Evolutionary conservation across 2,888 invertebrate genomes (phyloP).

Genomic region (Drosophila meridiana): DNA sequence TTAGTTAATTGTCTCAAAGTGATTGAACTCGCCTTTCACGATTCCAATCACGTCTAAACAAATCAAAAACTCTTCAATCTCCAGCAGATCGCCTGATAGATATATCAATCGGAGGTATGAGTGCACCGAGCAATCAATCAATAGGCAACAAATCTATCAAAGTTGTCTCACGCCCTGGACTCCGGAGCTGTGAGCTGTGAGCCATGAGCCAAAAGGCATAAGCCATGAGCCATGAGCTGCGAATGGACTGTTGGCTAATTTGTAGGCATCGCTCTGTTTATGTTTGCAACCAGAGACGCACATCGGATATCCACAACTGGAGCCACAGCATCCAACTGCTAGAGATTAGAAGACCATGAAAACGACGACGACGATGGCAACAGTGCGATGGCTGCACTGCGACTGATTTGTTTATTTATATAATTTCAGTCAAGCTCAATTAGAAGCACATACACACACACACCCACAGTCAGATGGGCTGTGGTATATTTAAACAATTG

Average conservation of each 20-base stretch:
- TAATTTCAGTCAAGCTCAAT: constrained; percentile 79
- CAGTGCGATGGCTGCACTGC: constrained; percentile 40
- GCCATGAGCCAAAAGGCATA: not conserved
- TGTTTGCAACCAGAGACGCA: constrained; percentile 59
- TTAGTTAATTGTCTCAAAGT: constrained; percentile 1
- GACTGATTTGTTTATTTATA: constrained; percentile 72
- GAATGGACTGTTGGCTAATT: constrained; percentile 68
- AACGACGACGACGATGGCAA: constrained; percentile 33
- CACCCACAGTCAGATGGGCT: constrained; percentile 3
- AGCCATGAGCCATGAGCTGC: constrained; percentile 18
- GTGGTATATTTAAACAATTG: constrained; percentile 62
- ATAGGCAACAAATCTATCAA: constrained; percentile 67
- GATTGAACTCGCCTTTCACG: constrained; percentile 22
- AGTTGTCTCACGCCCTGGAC: constrained; percentile 52
- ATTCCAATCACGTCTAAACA: constrained; percentile 24
- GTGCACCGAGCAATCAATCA: constrained; percentile 51
- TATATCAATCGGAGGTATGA: constrained; percentile 24
- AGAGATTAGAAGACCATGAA: constrained; percentile 37
- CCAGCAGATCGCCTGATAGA: constrained; percentile 1
- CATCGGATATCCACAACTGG: constrained; percentile 35
- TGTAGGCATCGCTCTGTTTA: constrained; percentile 66
- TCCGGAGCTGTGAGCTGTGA: constrained; percentile 6
- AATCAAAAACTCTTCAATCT: constrained; percentile 6
- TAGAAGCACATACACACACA: constrained; percentile 55
- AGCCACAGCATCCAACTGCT: constrained; percentile 36